Percentiles rank a stretch among this genome's conserved stretches.
These are phyloP conservation scores for Syngnathus rostellatus DNA, from an alignment of 2,797 vertebrate species.

Conservation along the genomic window DNA sequence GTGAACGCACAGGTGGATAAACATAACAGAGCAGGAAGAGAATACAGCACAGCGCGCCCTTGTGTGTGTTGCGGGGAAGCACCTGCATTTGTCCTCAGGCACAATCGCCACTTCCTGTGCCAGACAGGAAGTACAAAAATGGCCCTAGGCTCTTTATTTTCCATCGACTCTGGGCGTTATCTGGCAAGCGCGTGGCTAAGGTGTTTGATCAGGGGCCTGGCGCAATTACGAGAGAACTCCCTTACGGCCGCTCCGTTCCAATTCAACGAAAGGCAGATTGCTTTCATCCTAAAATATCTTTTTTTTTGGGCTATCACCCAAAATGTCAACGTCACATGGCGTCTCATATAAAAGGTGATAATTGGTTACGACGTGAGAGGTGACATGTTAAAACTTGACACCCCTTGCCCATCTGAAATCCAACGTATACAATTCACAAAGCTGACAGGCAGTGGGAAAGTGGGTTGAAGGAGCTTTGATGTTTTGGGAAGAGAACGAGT, in stretches of 20 bases:
- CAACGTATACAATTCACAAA: background rate
- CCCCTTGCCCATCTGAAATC: no score
- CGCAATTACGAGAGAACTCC: no score
- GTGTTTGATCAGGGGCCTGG: no score
- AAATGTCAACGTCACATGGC: no score
- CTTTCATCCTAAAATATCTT: no score
- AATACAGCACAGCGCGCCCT: background rate
- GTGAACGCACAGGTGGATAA: slow-evolving; percentile 36
- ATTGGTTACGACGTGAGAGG: no score
- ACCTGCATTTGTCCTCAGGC: slow-evolving; percentile 66
- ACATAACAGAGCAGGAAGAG: slow-evolving; percentile 25
- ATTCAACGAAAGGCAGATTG: no score
- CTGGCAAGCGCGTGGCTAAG: no score
- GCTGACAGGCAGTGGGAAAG: background rate
- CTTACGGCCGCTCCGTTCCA: no score
- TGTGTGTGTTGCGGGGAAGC: slow-evolving; percentile 45
- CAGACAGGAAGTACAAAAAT: slow-evolving; percentile 42
- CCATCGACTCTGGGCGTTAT: background rate
- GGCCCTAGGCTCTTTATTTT: background rate
- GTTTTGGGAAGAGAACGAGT: background rate
- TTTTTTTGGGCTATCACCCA: no score
- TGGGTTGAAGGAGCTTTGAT: background rate
- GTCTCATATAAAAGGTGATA: no score
- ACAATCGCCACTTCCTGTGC: slow-evolving; percentile 51
- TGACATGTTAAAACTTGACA: no score